These are phyloP conservation scores for Ennomos erosarius DNA, from an alignment of 2,888 invertebrate genomes.

Conservation along the genomic window DNA sequence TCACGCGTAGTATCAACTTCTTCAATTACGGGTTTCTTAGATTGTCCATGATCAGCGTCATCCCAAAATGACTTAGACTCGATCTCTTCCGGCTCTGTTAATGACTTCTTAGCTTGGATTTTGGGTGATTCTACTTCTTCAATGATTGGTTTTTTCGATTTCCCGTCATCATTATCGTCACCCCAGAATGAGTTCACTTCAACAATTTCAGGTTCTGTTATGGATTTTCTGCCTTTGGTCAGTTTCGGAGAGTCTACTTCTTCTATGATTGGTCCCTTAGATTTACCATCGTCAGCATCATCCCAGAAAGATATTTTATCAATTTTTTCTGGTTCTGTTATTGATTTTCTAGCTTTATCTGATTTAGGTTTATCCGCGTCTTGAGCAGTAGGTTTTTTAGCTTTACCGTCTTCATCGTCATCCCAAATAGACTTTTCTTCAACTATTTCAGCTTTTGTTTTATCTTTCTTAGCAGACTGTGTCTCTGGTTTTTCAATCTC, in stretches of 20 bases:
- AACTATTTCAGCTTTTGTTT: constrained; percentile 55
- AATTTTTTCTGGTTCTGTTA: constrained; percentile 57
- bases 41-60: constrained; percentile 53
- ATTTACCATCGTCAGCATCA: constrained; percentile 54
- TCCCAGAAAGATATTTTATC: constrained; percentile 66
- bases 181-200: constrained; percentile 70
- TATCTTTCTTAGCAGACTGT: constrained; percentile 56
- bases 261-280: constrained; percentile 49
- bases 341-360: constrained; percentile 49
- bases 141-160: constrained; percentile 55
- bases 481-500: constrained; percentile 47
- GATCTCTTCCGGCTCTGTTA: constrained; percentile 56
- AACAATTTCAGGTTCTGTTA: constrained; percentile 60
- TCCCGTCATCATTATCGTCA: constrained; percentile 57
- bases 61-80: constrained; percentile 66
- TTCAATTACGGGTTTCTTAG: constrained; percentile 55
- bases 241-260: constrained; percentile 45
- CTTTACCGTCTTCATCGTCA: constrained; percentile 57
- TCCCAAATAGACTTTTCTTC: constrained; percentile 68
- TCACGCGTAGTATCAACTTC: constrained; percentile 57
- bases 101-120: constrained; percentile 50
- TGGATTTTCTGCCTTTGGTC: constrained; percentile 49
- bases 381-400: constrained; percentile 52
- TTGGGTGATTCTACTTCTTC: constrained; percentile 57
- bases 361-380: constrained; percentile 51